phyloP scores from a whole-genome alignment of 2,113 vertebrate species.

The Eira barbara region DNA sequence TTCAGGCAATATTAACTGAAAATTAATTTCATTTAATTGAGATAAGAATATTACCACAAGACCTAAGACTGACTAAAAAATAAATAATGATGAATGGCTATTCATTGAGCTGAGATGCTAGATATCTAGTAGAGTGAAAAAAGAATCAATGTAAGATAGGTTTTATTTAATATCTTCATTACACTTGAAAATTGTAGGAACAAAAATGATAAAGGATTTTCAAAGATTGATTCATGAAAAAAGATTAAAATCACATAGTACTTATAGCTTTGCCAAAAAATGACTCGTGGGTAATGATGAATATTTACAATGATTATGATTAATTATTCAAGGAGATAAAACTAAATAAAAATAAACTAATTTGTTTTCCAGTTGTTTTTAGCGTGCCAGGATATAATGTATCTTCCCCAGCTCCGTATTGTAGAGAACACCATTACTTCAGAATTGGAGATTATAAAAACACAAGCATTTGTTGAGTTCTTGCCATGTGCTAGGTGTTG shows the following conservation, averaged over 20 bases:
- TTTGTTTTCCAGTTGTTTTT: constrained; percentile 54
- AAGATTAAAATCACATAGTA: constrained; percentile 63
- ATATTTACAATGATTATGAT: constrained; percentile 60
- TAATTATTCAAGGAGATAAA: constrained; percentile 55
- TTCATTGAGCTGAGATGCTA: constrained; percentile 64
- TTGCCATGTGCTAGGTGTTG: background rate
- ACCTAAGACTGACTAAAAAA: constrained; percentile 31
- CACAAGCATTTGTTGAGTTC: background rate
- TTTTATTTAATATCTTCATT: constrained; percentile 72
- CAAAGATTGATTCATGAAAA: constrained; percentile 65
- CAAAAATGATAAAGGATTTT: constrained; percentile 59
- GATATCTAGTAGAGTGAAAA: constrained; percentile 57
- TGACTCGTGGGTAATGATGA: constrained; percentile 37
- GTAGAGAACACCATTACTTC: background rate
- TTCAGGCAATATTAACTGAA: constrained; percentile 39
- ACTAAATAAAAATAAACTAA: constrained; percentile 46
- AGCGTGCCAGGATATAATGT: background rate
- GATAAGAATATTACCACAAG: constrained; percentile 17
- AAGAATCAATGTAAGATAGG: constrained; percentile 60
- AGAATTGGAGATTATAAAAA: background rate
- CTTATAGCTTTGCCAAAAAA: constrained; percentile 62
- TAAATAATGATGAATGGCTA: constrained; percentile 65
- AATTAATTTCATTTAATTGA: constrained; percentile 59
- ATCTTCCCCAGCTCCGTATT: background rate
- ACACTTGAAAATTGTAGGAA: constrained; percentile 53